phyloP scores from a whole-genome alignment of 1,140 invertebrate species.

The Aricia agestis region DNA sequence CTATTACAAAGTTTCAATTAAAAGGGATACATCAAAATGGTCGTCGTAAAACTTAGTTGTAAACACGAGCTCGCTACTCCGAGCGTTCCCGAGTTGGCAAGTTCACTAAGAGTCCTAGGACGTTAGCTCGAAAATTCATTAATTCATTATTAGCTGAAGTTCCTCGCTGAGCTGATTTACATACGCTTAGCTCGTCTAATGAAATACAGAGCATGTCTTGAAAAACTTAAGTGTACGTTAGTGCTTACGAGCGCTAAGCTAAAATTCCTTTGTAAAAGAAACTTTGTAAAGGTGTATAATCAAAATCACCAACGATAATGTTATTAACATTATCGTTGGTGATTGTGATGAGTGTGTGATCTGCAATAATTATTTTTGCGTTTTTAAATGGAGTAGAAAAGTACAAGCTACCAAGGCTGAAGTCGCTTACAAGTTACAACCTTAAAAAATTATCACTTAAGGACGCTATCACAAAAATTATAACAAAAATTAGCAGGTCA shows the following conservation, averaged over 20 bases:
- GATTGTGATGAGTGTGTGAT: no score
- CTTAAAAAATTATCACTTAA: no score
- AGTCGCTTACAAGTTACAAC: no score
- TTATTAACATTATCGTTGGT: no score
- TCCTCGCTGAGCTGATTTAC: constrained; percentile 33
- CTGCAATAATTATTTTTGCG: no score
- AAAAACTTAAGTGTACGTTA: constrained; percentile 6
- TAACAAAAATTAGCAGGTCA: no score
- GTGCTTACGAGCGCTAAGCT: constrained; percentile 13
- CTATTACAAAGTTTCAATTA: constrained; percentile 1
- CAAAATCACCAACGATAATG: neutral
- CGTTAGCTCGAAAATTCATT: constrained; percentile 41
- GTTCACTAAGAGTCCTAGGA: constrained; percentile 7
- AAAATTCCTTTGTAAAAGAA: neutral
- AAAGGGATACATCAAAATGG: neutral
- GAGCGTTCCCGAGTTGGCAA: neutral
- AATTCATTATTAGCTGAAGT: constrained; percentile 49
- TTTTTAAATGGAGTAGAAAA: no score
- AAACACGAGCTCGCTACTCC: neutral
- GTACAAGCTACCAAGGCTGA: no score
- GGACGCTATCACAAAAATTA: no score
- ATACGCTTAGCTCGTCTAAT: constrained; percentile 33
- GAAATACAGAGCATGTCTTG: constrained; percentile 15
- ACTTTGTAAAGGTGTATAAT: neutral
- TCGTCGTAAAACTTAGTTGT: constrained; percentile 1